These are phyloP conservation scores for Platycheirus albimanus DNA, from an alignment of 2,888 invertebrate species.

Conservation along the genomic window DNA sequence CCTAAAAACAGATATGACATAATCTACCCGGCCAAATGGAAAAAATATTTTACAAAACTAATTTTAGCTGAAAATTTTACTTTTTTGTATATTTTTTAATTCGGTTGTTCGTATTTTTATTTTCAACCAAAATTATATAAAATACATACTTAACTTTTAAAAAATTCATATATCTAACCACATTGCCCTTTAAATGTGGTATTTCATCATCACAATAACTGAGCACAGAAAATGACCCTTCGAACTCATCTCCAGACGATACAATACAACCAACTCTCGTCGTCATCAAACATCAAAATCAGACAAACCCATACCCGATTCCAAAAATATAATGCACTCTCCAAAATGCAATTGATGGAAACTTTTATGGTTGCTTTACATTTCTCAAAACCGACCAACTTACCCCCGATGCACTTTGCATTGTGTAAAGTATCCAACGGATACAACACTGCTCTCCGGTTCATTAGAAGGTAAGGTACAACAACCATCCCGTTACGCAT, in stretches of 20 bases:
- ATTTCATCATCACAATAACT: too few species aligned
- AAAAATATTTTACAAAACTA: too few species aligned
- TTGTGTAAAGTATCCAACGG: slow-evolving; percentile 51
- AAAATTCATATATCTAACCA: too few species aligned
- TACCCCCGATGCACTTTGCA: slow-evolving; percentile 25
- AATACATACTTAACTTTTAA: too few species aligned
- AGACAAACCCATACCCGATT: background rate
- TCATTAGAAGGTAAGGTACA: slow-evolving; percentile 45
- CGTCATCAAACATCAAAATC: slow-evolving; percentile 7
- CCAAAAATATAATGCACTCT: slow-evolving; percentile 2
- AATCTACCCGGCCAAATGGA: too few species aligned
- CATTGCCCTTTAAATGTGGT: too few species aligned
- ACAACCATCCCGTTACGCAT: slow-evolving; percentile 55
- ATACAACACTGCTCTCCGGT: slow-evolving; percentile 18
- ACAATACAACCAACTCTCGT: background rate
- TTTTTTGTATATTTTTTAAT: too few species aligned
- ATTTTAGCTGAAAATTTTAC: too few species aligned
- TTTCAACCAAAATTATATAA: too few species aligned
- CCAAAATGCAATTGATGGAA: slow-evolving; percentile 28
- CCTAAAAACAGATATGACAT: too few species aligned
- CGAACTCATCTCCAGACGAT: background rate
- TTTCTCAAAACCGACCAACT: slow-evolving; percentile 45
- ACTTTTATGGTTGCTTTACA: slow-evolving; percentile 66
- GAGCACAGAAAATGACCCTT: background rate
- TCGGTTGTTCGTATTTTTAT: too few species aligned